Conservation (phyloP, 2,888 invertebrate species). For the Drosophila hamatofila region DNA sequence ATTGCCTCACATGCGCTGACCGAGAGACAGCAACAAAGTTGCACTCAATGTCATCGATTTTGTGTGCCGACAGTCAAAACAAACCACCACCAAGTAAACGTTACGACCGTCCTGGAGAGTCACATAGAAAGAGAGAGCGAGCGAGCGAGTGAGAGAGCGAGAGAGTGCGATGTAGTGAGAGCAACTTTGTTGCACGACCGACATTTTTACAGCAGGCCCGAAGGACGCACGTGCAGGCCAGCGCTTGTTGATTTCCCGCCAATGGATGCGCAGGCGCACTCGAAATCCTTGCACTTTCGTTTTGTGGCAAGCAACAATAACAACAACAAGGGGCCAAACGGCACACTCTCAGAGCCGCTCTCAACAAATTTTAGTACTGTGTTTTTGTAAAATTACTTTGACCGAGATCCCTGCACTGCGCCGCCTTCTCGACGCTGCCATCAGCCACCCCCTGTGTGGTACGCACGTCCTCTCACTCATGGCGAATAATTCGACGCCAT, state of each 20-base stretch:
- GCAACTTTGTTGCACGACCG: constrained; percentile 82
- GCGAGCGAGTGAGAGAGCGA: neutral
- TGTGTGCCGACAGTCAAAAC: constrained; percentile 66
- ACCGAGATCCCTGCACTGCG: constrained; percentile 79
- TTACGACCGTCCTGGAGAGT: constrained; percentile 9
- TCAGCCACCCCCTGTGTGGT: constrained; percentile 21
- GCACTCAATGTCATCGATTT: constrained; percentile 85
- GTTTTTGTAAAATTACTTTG: constrained; percentile 85
- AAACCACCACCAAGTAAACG: constrained; percentile 64
- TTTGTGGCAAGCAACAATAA: constrained; percentile 38
- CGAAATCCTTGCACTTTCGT: constrained; percentile 82
- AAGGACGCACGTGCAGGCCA: constrained; percentile 52
- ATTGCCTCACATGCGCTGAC: constrained; percentile 41
- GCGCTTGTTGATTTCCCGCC: constrained; percentile 70
- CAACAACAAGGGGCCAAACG: neutral
- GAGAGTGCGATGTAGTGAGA: constrained; percentile 52
- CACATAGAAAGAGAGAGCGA: constrained; percentile 22
- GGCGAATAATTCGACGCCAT: constrained; percentile 65
- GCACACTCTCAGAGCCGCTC: constrained; percentile 49
- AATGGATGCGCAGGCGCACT: constrained; percentile 76
- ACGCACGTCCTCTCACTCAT: constrained; percentile 18
- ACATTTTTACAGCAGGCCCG: constrained; percentile 57
- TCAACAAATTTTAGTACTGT: constrained; percentile 47
- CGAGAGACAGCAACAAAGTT: constrained; percentile 79
- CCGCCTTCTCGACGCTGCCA: neutral